Conservation (phyloP, 2,113 vertebrate species). For the Plectropomus leopardus region DNA sequence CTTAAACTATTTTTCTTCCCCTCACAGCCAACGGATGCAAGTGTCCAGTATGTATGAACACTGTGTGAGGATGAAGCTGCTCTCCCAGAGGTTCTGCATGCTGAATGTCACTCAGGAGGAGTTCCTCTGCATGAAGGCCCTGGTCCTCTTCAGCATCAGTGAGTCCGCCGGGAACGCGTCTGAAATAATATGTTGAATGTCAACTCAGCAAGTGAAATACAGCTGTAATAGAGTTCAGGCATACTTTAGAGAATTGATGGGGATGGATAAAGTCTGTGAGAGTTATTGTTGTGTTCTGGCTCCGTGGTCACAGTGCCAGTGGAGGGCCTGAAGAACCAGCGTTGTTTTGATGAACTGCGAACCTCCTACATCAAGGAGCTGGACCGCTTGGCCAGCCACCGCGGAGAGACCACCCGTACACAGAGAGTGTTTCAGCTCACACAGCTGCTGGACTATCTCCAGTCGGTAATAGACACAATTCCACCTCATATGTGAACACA, state of each 20-base stretch:
- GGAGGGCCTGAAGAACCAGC: conserved; percentile 95
- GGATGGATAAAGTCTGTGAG: conserved; percentile 54
- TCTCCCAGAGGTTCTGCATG: conserved; percentile 93
- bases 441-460: conserved; percentile 96
- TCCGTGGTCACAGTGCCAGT: conserved; percentile 89
- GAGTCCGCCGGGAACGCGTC: conserved; percentile 62
- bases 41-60: conserved; percentile 97
- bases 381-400: conserved; percentile 92
- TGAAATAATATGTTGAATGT: conserved; percentile 35
- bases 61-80: conserved; percentile 92
- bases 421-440: conserved; percentile 96
- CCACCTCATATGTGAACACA: conserved; percentile 24
- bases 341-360: conserved; percentile 95
- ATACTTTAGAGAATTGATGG: conserved; percentile 48
- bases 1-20: conserved; percentile 5
- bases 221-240: conserved; percentile 30
- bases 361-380: conserved; percentile 98
- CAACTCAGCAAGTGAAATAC: conserved; percentile 50
- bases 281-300: conserved; percentile 72
- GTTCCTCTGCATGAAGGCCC: conserved; percentile 97
- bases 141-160: conserved; percentile 98
- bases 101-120: conserved; percentile 95
- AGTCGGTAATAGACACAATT: conserved; percentile 87
- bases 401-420: conserved; percentile 92
- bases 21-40: conserved; percentile 92